Base-by-base conservation (phyloP, 1,140 invertebrate species). In the Danaus plexippus region DNA sequence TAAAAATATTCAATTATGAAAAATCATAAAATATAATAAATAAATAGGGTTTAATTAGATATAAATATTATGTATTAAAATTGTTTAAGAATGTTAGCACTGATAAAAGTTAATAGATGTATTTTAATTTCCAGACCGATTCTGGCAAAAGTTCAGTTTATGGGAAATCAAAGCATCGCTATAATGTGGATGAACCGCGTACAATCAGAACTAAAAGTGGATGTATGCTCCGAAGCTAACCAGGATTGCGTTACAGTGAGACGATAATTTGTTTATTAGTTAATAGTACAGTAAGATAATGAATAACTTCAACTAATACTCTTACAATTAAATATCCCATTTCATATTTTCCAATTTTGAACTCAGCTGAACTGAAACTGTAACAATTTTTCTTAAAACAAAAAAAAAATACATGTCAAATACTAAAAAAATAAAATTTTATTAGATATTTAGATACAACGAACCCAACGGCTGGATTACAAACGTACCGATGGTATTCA, bases 151-250 rank as follows among this genome's bases (percentile, higher is more conserved):
- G 84, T 87, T 2, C 66, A 67, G 8, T 87, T 88, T 56, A 77
- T 83, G 2, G 75, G 57, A 12, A 77, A 75, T 32, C 55, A 67
- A 9, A 62, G 69, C 0, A 73, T 87, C 10, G 87, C 85, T 9
- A 43, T 87, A 7, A 91, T 93, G 44, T 98, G 96, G 95, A 92
- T 96, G 80, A 96, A 97, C 72, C 88, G 97, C 63, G 90, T 94
- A 45, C 97, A 98, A 84, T 98, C 96, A 10, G 54, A 67, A 1
- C 63, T 87, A 6, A 61, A 69, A 9, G 77, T 86, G 0, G 57
- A 78, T 4, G 47, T 82, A 4, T 88, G 86, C 48, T 68, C 67
- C 1, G 61, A 58, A 8, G 43, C 55, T 2, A 40, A 42, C 9
- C 13, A 11, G 11, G 44, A 40, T 11, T 61, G 59, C 42, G 43